Evolutionary conservation across 2,888 invertebrate species (phyloP).

Genomic region (Drosophila nigricruria): DNA sequence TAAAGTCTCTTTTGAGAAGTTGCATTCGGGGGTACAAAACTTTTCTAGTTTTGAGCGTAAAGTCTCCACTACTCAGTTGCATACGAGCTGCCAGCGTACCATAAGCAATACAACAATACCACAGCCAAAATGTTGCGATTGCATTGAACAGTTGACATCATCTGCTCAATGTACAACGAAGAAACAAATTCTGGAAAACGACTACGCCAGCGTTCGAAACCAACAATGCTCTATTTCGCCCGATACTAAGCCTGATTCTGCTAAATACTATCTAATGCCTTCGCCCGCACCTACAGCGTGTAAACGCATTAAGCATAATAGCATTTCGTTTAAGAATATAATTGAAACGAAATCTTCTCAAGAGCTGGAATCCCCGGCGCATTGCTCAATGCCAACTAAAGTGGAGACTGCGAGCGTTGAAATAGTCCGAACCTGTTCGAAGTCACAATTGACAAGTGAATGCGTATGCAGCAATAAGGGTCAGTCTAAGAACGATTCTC

Average conservation of each 20-base stretch:
- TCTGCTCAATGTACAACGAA: too few relatives aligned
- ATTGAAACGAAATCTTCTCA: neutral
- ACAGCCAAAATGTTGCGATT: too few relatives aligned
- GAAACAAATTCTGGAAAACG: neutral
- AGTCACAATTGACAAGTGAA: neutral
- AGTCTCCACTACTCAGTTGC: neutral
- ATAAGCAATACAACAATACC: neutral
- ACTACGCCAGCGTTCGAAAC: neutral
- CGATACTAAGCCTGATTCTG: rapidly evolving
- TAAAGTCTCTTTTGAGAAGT: too few relatives aligned
- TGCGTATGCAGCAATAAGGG: neutral
- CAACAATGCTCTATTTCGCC: too few relatives aligned
- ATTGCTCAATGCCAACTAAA: neutral
- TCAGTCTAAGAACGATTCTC: conserved; percentile 6
- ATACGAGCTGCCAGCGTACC: neutral
- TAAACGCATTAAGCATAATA: neutral
- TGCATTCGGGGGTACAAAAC: too few relatives aligned
- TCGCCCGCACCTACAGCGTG: neutral
- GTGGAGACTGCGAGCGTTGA: too few relatives aligned
- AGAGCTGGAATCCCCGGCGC: neutral
- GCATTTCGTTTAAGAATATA: neutral
- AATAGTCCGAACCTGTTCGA: neutral
- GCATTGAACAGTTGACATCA: too few relatives aligned
- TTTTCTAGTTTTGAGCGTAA: too few relatives aligned
- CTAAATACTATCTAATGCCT: neutral